These are phyloP conservation scores for Pseudomyrmex cubaensis DNA, from an alignment of 1,140 invertebrate genomes.

Conservation along the genomic window DNA sequence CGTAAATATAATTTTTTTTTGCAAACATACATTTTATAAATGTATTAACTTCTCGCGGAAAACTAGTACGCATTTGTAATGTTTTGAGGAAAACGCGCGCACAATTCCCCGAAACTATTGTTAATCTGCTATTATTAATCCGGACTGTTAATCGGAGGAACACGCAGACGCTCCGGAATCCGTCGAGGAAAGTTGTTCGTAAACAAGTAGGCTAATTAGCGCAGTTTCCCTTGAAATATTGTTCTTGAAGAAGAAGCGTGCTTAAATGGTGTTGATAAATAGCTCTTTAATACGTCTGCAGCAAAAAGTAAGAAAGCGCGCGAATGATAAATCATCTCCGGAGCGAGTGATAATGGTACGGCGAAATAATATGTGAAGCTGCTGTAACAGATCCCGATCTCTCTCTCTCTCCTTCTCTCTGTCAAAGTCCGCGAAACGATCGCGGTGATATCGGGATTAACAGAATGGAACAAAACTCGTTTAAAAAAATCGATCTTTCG, in stretches of 20 bases:
- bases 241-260: neutral
- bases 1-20: no score
- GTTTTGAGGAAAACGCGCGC: no score
- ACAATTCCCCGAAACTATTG: neutral
- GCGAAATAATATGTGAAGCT: slow-evolving; percentile 26
- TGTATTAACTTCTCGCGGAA: no score
- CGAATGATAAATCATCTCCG: slow-evolving; percentile 37
- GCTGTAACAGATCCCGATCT: neutral
- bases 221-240: slow-evolving; percentile 31
- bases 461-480: neutral
- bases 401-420: no score
- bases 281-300: neutral
- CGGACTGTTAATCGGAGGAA: neutral
- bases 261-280: neutral
- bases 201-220: slow-evolving; percentile 25
- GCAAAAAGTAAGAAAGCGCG: slow-evolving; percentile 18
- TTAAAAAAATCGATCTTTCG: slow-evolving; percentile 15
- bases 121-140: neutral
- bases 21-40: no score
- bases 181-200: no score
- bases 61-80: no score
- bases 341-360: neutral
- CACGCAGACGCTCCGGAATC: no score
- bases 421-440: neutral
- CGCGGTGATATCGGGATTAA: neutral